Evolutionary conservation across 1,140 invertebrate species (phyloP), one percentile per base, ranked within the genome.

Genomic region (Anoplophora glabripennis): DNA sequence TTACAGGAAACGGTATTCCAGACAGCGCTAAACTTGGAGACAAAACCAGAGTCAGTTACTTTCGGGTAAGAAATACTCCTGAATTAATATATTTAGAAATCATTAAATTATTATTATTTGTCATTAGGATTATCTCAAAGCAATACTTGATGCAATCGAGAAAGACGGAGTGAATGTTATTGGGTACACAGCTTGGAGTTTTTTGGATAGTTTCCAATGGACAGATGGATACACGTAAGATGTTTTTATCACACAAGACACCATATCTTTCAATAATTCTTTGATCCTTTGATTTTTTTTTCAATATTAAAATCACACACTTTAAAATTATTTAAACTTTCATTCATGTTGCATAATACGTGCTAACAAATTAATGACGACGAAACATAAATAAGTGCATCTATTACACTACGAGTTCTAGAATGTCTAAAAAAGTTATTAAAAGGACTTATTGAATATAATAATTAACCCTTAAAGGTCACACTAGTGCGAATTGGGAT

Each of bases 21-120:
- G 64, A 66, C 58, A 41, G n/a, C 4, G 55, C 72, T 74, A 56
- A 41, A 3, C 49, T 74, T 81, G 2, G 82, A 76, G 21, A 82
- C 82, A 68, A 81, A 77, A 63, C 79, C 78, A 59, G 81, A 58
- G 67, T 80, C 18, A 59, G 69, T 41, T 83, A 75, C 61, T 74
- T 75, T 45, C 55, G 63, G 33, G 68, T 74, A 62, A 64, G 28
- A 53, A n/a, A n/a, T 3, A 11, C 38, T 3, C 2, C 7, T 40
- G 3, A 2, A 40, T 40, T 14, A 40, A 8, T 11, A 40, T n/a
- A 40, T 40, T 3, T 40, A 15, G 38, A 40, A 40, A 18, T 46
- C 8, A 46, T 10, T 46, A 3, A 17, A 46, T n/a, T 46, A 15
- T 9, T 15, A 21, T 41, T 7, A 7, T 48, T 0, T 2, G 4